Percentiles rank a stretch among this genome's conserved stretches.
Conservation (phyloP, 2,888 invertebrate species). For the Spisula solida region DNA sequence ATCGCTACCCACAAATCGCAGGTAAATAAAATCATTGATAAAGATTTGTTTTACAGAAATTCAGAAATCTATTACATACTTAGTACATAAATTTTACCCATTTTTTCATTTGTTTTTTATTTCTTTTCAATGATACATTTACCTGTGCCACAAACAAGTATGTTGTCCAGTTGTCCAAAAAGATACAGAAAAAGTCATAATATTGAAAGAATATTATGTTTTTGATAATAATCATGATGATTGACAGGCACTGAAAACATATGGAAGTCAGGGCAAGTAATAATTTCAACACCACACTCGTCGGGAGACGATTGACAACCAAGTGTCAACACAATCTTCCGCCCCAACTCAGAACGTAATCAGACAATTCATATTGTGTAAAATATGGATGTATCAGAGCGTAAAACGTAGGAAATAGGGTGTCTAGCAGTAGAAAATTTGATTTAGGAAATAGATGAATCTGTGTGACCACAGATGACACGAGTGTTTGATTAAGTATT, state of each 20-base stretch:
- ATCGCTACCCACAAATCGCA: too few relatives aligned
- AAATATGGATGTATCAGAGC: constrained; percentile 63
- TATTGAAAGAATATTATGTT: not conserved
- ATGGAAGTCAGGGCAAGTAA: constrained; percentile 6
- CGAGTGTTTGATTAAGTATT: constrained; percentile 58
- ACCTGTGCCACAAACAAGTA: too few relatives aligned
- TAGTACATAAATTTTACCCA: too few relatives aligned
- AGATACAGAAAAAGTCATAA: not conserved
- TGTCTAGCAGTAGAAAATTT: constrained; percentile 74
- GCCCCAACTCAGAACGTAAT: constrained; percentile 64
- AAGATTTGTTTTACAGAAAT: too few relatives aligned
- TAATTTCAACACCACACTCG: not conserved
- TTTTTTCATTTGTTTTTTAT: too few relatives aligned
- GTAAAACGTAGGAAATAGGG: constrained; percentile 76
- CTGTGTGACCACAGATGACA: constrained; percentile 64
- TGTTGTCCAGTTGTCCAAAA: not conserved
- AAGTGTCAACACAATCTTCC: constrained; percentile 64
- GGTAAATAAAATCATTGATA: too few relatives aligned
- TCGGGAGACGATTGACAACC: constrained; percentile 45
- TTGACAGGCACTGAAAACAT: constrained; percentile 25
- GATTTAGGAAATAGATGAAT: constrained; percentile 72
- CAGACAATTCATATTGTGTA: constrained; percentile 61
- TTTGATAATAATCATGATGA: constrained; percentile 21
- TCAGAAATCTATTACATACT: too few relatives aligned
- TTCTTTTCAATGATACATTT: too few relatives aligned